Evolutionary conservation across 2,888 invertebrate species (phyloP).

Genomic region (Anoncus sp.): DNA sequence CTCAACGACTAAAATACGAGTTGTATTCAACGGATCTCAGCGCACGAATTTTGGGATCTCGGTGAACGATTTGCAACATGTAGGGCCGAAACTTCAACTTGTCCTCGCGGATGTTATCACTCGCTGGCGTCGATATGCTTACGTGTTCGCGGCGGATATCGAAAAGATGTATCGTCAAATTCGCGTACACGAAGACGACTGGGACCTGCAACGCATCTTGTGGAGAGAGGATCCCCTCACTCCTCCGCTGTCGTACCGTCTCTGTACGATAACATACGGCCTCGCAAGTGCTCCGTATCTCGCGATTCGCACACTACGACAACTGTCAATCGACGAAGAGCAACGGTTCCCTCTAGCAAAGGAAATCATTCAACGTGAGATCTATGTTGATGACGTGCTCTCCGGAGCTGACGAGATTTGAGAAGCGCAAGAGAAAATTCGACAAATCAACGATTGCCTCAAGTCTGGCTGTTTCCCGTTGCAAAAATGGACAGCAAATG

Average conservation of each 20-base stretch:
- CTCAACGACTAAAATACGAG: conserved; percentile 73
- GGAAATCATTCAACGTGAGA: conserved; percentile 30
- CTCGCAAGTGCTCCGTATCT: background rate
- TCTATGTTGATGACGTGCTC: conserved; percentile 61
- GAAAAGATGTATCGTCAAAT: conserved; percentile 50
- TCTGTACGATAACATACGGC: background rate
- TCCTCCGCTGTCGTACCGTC: conserved; percentile 41
- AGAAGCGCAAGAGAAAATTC: conserved; percentile 20
- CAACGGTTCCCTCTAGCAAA: conserved; percentile 26
- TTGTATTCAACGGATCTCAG: conserved; percentile 75
- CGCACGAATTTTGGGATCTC: conserved; percentile 69
- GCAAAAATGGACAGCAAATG: conserved; percentile 49
- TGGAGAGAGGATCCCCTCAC: conserved; percentile 68
- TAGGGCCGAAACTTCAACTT: conserved; percentile 76
- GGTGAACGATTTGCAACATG: conserved; percentile 63
- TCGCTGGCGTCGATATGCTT: background rate
- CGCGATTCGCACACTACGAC: conserved; percentile 14
- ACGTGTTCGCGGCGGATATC: conserved; percentile 73
- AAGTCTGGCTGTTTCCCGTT: conserved; percentile 43
- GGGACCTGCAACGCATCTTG: conserved; percentile 74
- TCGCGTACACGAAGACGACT: conserved; percentile 46
- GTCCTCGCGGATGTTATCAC: conserved; percentile 8
- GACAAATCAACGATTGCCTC: conserved; percentile 35
- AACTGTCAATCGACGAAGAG: conserved; percentile 39
- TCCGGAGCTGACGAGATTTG: conserved; percentile 43